These are phyloP conservation scores for Rhodophaea formosa DNA, from an alignment of 2,888 invertebrate genomes.

Conservation along the genomic window DNA sequence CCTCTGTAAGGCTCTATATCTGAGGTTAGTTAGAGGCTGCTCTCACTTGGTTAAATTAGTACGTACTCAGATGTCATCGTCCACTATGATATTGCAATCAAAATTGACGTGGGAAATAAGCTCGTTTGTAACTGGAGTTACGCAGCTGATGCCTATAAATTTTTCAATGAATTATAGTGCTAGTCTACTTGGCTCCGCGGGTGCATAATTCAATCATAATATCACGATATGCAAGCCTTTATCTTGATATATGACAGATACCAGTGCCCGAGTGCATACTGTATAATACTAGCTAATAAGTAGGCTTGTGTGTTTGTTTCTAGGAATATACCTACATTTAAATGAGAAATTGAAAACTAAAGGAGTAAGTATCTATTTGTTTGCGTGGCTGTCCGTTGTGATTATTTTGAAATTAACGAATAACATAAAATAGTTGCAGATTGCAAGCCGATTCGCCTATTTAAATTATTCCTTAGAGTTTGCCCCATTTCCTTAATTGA, in stretches of 20 bases:
- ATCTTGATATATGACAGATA: conserved; percentile 30
- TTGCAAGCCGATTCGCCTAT: too few species aligned
- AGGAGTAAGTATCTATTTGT: too few species aligned
- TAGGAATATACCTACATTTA: background rate
- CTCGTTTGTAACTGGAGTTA: conserved; percentile 69
- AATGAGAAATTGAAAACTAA: too few species aligned
- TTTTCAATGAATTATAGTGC: conserved; percentile 70
- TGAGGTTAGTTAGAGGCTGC: conserved; percentile 57
- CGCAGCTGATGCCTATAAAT: conserved; percentile 66
- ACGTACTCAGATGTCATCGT: conserved; percentile 72
- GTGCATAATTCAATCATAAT: conserved; percentile 73
- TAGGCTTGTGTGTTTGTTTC: background rate
- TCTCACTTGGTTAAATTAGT: conserved; percentile 67
- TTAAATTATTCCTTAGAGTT: too few species aligned
- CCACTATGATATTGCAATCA: conserved; percentile 77
- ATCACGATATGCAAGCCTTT: conserved; percentile 34
- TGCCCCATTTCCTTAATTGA: too few species aligned
- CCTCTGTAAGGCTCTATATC: conserved; percentile 47
- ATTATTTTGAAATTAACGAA: too few species aligned
- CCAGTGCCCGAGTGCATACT: conserved; percentile 15
- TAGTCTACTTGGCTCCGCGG: conserved; percentile 49
- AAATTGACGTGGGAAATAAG: conserved; percentile 78
- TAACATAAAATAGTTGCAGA: too few species aligned
- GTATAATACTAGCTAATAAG: conserved; percentile 22
- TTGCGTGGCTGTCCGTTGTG: too few species aligned